A percentile compares a stretch with the other conserved stretches of the same genome.
phyloP scores from a whole-genome alignment of 2,113 vertebrate species.

The Bothrops jararaca region DNA sequence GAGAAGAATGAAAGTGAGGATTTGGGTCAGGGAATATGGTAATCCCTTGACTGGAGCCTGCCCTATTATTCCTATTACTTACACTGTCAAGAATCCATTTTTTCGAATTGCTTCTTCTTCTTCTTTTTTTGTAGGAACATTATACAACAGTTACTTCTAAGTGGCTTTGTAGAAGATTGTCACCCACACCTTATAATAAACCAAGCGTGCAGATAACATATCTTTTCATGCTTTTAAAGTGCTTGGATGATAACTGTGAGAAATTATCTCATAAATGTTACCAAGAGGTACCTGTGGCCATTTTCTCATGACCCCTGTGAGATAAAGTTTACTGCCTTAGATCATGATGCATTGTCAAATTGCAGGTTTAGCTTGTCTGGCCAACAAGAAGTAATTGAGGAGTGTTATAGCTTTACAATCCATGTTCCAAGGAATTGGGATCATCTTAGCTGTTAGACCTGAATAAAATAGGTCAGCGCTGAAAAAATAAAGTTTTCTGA shows the following conservation, averaged over 20 bases:
- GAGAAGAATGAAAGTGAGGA: conserved; percentile 35
- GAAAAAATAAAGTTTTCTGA: conserved; percentile 66
- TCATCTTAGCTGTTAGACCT: conserved; percentile 74
- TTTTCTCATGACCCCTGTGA: conserved; percentile 75
- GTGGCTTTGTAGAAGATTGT: conserved; percentile 69
- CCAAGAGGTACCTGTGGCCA: conserved; percentile 69
- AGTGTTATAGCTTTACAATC: conserved; percentile 70
- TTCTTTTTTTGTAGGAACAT: conserved; percentile 64
- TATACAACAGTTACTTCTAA: conserved; percentile 68
- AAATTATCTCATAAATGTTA: conserved; percentile 73
- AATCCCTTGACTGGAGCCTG: conserved; percentile 62
- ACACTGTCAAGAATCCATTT: conserved; percentile 69
- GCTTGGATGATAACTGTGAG: conserved; percentile 77
- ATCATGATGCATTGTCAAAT: conserved; percentile 71
- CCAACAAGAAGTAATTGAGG: conserved; percentile 76
- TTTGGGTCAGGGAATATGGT: conserved; percentile 56
- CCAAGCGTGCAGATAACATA: conserved; percentile 68
- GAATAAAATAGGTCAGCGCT: conserved; percentile 72
- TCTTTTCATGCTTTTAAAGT: conserved; percentile 71
- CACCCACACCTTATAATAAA: conserved; percentile 71
- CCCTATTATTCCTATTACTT: conserved; percentile 66
- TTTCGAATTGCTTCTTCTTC: conserved; percentile 67
- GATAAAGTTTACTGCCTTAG: conserved; percentile 75
- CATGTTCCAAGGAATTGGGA: conserved; percentile 65
- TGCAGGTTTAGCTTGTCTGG: conserved; percentile 74